Percentiles rank a stretch among this genome's conserved stretches.
Conservation (phyloP, 2,888 invertebrate genomes). For the Ennomos erosarius region DNA sequence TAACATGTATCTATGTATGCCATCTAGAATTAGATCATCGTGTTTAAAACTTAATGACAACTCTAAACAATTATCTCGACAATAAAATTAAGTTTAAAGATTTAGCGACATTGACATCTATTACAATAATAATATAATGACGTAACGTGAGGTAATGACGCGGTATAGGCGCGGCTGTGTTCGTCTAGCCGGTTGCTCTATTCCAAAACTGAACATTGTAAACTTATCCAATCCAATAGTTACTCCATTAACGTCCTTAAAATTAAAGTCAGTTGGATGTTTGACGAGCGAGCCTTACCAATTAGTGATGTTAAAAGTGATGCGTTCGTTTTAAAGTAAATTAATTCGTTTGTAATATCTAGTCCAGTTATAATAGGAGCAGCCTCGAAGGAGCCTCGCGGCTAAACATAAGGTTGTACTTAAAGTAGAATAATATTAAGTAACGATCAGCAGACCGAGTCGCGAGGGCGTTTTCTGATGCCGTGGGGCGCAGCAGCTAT, state of each 20-base stretch:
- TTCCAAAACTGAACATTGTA: conserved; percentile 54
- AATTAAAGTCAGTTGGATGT: conserved; percentile 34
- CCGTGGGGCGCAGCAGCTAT: no score
- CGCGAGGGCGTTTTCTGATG: conserved; percentile 61
- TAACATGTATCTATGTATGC: conserved; percentile 72
- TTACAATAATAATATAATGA: conserved; percentile 55
- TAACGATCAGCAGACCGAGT: conserved; percentile 56
- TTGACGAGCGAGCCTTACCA: conserved; percentile 33
- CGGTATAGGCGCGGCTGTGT: conserved; percentile 67
- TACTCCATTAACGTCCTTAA: not conserved
- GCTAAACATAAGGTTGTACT: conserved; percentile 45
- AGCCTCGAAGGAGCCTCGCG: conserved; percentile 61
- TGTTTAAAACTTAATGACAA: conserved; percentile 72
- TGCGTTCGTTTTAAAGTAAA: conserved; percentile 49
- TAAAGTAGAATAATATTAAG: conserved; percentile 43
- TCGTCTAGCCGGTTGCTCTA: conserved; percentile 51
- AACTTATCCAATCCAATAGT: not conserved
- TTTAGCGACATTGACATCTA: conserved; percentile 78
- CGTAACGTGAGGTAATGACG: conserved; percentile 79
- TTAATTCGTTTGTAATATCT: conserved; percentile 34
- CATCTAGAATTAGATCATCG: conserved; percentile 69
- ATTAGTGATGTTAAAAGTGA: conserved; percentile 55
- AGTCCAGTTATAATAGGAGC: conserved; percentile 71
- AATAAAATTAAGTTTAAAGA: conserved; percentile 73
- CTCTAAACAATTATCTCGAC: conserved; percentile 66